Evolutionary conservation across 1,140 invertebrate genomes (phyloP).

Genomic region (Dendrolimus kikuchii): DNA sequence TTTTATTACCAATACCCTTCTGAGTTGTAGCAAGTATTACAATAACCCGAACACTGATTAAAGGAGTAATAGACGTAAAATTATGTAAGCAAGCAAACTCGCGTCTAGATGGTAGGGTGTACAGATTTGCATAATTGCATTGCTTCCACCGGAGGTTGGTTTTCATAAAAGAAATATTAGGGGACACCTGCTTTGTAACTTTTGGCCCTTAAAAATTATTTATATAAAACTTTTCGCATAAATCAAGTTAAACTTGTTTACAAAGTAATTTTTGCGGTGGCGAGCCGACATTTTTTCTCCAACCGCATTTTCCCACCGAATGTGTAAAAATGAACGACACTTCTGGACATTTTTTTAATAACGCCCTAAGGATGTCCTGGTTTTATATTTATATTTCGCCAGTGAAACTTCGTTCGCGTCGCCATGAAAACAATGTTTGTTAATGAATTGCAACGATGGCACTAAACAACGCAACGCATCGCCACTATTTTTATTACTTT

Average conservation of each 20-base stretch:
- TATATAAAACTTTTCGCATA: slow-evolving; percentile 58
- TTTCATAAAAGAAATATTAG: slow-evolving; percentile 50
- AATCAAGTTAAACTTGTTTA: slow-evolving; percentile 57
- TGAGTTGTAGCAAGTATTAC: too few relatives aligned
- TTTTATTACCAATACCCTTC: too few relatives aligned
- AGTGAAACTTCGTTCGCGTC: too few relatives aligned
- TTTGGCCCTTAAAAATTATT: slow-evolving; percentile 56
- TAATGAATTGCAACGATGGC: too few relatives aligned
- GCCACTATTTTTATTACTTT: too few relatives aligned
- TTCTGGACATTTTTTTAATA: slow-evolving; percentile 1
- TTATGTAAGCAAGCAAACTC: too few relatives aligned
- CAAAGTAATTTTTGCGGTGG: slow-evolving; percentile 41
- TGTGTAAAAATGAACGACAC: slow-evolving; percentile 12
- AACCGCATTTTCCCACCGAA: neutral
- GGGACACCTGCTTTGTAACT: slow-evolving; percentile 51
- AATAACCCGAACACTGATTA: too few relatives aligned
- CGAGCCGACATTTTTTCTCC: slow-evolving; percentile 10
- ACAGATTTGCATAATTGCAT: slow-evolving; percentile 55
- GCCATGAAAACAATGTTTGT: too few relatives aligned
- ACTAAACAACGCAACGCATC: too few relatives aligned
- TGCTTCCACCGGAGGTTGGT: slow-evolving; percentile 20
- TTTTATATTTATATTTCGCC: too few relatives aligned
- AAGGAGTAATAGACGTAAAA: too few relatives aligned
- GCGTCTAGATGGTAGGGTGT: neutral
- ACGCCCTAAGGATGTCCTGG: too few relatives aligned